Base-by-base conservation (phyloP, 1,140 invertebrate species). In the Tetranychus cinnabarinus region DNA sequence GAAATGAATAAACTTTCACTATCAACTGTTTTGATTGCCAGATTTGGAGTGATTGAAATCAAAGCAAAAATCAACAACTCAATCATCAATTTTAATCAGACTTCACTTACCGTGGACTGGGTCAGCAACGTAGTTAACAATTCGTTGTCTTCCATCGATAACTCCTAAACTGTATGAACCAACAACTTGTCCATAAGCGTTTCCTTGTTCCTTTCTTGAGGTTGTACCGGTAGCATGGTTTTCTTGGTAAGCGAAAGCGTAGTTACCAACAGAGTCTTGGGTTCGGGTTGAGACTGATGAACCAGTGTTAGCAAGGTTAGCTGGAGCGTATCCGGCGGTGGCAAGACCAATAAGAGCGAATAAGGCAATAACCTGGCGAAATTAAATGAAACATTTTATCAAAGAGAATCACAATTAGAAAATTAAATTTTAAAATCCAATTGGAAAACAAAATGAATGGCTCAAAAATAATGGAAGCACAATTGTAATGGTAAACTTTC, bases 101-200 rank as follows among this genome's bases (percentile, higher is more conserved):
- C 23, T 23, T 23, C 23, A 23, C 23, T 23, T 23, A 23, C 39
- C 39, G 39, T 42, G 39, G 55, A 59, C 65, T 46, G 62, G 65
- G 59, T 70, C 69, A 45, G 69, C 69, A 54, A 70, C 54, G 60
- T 70, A 70, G 63, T 69, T 68, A 15, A 70, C 69, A 46, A 66
- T 65, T 37, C 68, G 61, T 15, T 66, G 55, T 37, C 68, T 60
- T 4, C 68, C 68, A 61, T 69, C 68, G 58, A 66, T 63, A 60
- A 69, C 68, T 45, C 66, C 58, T 6, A 69, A 59, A 13, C 66
- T 66, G 33, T 69, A 69, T n/a, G 66, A 68, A 6, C 68, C 68
- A 33, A 66, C 58, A 13, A 66, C 62, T 33, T 68, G 66, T 23
- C 65, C 64, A 7, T 58, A 55, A 45, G 61, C 61, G 39, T 62